Evolutionary conservation across 2,888 invertebrate species (phyloP), one percentile per base, ranked within the genome.

Genomic region (Dromius quadrimaculatus): DNA sequence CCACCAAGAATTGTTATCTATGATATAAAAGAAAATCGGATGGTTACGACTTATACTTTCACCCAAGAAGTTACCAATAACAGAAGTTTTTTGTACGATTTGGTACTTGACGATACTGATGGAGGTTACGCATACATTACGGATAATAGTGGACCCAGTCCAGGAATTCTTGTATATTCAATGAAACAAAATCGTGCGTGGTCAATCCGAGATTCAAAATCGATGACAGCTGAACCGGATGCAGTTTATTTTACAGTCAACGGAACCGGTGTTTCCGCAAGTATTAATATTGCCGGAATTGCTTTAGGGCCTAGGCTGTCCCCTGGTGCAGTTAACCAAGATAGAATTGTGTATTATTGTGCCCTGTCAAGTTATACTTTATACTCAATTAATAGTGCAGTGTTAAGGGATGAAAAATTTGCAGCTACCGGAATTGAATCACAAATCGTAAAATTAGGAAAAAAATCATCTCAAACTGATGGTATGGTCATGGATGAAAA

Each of bases 401-500:
- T 87, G 17, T 80, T 92, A 15, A 86, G 86, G 66, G 87, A 87
- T 74, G 86, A 87, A 71, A 81, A 84, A 2, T 81, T 82, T 0
- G 75, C 79, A 65, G 63, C 47, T 2, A 72, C 70, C 2, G 74
- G 78, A 47, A 79, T 75, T 43, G 73, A 76, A 19, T 81, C 83
- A 0, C 82, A 85, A 72, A 86, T 92, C 0, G 84, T 81, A 4
- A 87, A 89, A 73, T 80, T 89, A 38, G 92, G 90, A 0, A 76
- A 81, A 0, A 91, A 90, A 78, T 80, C 84, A 0, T 90, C 91
- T 0, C 90, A 91, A 79, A 88, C 89, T 0, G 91, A 90, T 76
- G 91, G 91, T 0, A 91, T 92, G 90, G 86, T 88, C 72, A 90
- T 92, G 90, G 90, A 91, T 75, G 86, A 89, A 11, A 82, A 83